phyloP scores from a whole-genome alignment of 2,113 vertebrate genomes.

The Microcebus murinus region DNA sequence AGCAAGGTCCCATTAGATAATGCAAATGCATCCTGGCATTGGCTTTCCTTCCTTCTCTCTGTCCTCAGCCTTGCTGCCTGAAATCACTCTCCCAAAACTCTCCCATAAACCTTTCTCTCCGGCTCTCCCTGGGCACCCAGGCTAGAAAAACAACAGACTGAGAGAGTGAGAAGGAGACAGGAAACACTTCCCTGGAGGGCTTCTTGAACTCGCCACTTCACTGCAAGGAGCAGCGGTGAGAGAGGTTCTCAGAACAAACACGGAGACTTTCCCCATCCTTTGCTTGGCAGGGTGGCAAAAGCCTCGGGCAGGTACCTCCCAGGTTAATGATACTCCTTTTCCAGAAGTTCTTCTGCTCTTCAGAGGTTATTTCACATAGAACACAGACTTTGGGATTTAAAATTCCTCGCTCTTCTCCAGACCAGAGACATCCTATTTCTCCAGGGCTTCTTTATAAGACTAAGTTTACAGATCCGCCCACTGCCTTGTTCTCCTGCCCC shows the following conservation, averaged over 20 bases:
- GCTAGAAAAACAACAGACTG: not conserved
- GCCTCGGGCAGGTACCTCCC: not conserved
- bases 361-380: not conserved
- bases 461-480: not conserved
- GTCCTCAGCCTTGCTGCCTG: not conserved
- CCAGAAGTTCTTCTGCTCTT: not conserved
- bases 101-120: not conserved
- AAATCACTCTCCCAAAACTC: not conserved
- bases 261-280: not conserved
- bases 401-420: not conserved
- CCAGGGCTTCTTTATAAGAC: not conserved
- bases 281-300: not conserved
- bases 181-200: rapidly evolving
- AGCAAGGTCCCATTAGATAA: not conserved
- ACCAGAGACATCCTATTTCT: not conserved
- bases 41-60: not conserved
- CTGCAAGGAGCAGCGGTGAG: not conserved
- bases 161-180: not conserved
- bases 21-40: rapidly evolving
- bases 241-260: rapidly evolving
- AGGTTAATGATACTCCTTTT: not conserved
- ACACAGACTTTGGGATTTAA: not conserved
- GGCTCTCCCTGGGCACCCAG: not conserved
- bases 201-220: not conserved
- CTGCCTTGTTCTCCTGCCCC: not conserved